phyloP scores from a whole-genome alignment of 2,888 invertebrate genomes.

The Agrotis ipsilon region DNA sequence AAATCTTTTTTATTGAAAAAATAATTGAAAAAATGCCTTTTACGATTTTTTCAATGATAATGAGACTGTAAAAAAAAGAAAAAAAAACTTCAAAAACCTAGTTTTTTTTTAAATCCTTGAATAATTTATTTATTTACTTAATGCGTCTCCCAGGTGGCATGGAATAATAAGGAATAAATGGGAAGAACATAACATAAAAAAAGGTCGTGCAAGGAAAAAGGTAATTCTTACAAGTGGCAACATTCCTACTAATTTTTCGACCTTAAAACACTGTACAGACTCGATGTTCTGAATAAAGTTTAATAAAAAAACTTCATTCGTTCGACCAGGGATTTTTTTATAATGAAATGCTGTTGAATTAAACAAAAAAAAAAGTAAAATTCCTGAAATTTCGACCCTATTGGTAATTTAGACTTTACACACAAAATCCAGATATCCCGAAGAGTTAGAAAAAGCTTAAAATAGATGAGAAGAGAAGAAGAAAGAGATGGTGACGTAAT shows the following conservation, averaged over 20 bases:
- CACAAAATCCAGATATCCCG: slow-evolving; percentile 37
- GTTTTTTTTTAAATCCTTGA: background rate
- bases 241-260: slow-evolving; percentile 75
- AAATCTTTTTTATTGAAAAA: background rate
- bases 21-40: background rate
- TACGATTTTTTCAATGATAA: background rate
- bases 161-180: slow-evolving; percentile 46
- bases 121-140: slow-evolving; percentile 7
- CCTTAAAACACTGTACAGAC: slow-evolving; percentile 88
- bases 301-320: slow-evolving; percentile 58
- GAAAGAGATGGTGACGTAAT: slow-evolving; percentile 57
- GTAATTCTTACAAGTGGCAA: slow-evolving; percentile 80
- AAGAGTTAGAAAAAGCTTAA: slow-evolving; percentile 59
- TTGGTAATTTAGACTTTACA: slow-evolving; percentile 61
- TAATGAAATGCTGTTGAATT: slow-evolving; percentile 86
- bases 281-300: slow-evolving; percentile 80
- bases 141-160: slow-evolving; percentile 22
- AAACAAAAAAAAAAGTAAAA: slow-evolving; percentile 23
- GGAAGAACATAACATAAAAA: slow-evolving; percentile 71
- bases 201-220: slow-evolving; percentile 78
- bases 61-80: slow-evolving; percentile 4
- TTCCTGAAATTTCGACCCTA: slow-evolving; percentile 24
- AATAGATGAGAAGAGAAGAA: slow-evolving; percentile 48
- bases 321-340: slow-evolving; percentile 74
- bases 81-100: slow-evolving; percentile 8